Percentiles rank a stretch among this genome's conserved stretches.
phyloP scores from a whole-genome alignment of 2,888 invertebrate genomes.

The Drosophila koepferae region DNA sequence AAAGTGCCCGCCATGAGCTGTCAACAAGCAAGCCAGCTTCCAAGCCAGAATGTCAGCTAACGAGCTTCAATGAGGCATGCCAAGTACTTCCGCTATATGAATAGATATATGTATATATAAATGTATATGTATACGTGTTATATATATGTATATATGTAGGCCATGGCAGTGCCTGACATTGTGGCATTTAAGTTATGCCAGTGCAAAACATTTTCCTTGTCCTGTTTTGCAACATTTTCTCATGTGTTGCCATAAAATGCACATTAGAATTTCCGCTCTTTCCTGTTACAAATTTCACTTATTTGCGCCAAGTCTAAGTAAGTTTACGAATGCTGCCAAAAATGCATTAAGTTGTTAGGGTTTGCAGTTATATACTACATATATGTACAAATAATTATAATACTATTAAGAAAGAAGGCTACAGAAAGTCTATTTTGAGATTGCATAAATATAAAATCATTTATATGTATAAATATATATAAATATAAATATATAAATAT shows the following conservation, averaged over 20 bases:
- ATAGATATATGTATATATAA: slow-evolving; percentile 6
- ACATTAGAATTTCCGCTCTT: slow-evolving; percentile 68
- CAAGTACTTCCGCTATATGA: slow-evolving; percentile 71
- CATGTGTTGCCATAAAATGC: slow-evolving; percentile 75
- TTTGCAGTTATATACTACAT: neutral
- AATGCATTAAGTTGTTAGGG: slow-evolving; percentile 37
- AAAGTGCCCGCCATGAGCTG: slow-evolving; percentile 75
- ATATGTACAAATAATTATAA: neutral
- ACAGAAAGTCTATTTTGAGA: no score
- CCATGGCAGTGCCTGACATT: slow-evolving; percentile 18
- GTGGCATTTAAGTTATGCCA: slow-evolving; percentile 36
- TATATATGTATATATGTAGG: neutral
- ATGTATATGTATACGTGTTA: neutral
- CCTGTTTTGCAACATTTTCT: slow-evolving; percentile 48
- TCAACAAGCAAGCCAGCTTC: slow-evolving; percentile 54
- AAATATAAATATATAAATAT: no score
- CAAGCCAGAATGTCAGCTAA: slow-evolving; percentile 64
- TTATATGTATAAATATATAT: no score
- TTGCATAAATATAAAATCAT: no score
- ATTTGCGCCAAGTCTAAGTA: slow-evolving; percentile 29
- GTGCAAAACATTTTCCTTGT: slow-evolving; percentile 52
- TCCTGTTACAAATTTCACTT: slow-evolving; percentile 47
- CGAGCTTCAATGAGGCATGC: slow-evolving; percentile 78
- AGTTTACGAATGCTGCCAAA: slow-evolving; percentile 40
- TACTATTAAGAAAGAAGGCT: no score